Conservation (phyloP, 1,140 invertebrate genomes). For the Bombus picipes region DNA sequence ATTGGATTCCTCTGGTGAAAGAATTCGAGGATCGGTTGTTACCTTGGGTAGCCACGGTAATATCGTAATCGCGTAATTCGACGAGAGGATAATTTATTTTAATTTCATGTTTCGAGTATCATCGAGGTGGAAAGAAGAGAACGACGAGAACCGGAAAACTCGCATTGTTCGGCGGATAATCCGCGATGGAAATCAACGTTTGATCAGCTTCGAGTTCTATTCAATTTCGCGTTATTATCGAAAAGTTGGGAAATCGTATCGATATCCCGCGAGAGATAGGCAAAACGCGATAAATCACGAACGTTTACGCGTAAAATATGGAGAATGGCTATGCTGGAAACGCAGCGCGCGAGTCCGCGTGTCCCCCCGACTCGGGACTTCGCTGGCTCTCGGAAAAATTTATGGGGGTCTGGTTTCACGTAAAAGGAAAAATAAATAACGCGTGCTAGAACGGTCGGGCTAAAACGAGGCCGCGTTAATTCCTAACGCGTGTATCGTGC, state of each 20-base stretch:
- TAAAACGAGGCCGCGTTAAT: conserved; percentile 38
- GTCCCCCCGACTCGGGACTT: background rate
- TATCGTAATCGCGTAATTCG: background rate
- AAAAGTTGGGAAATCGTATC: conserved; percentile 26
- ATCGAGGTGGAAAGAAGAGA: background rate
- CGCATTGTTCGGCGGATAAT: background rate
- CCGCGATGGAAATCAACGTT: conserved; percentile 17
- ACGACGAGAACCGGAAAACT: background rate
- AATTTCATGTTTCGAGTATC: background rate
- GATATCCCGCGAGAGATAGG: background rate
- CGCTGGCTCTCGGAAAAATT: background rate
- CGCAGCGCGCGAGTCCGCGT: too few relatives aligned
- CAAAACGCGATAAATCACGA: conserved; percentile 33
- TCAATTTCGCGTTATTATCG: conserved; percentile 23
- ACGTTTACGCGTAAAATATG: conserved; percentile 31
- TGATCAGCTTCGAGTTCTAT: background rate
- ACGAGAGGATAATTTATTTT: conserved; percentile 3
- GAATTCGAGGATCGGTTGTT: background rate
- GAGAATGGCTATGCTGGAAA: background rate
- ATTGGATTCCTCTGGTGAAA: background rate
- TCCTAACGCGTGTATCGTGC: conserved; percentile 25
- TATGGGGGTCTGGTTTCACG: background rate
- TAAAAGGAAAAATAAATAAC: conserved; percentile 10
- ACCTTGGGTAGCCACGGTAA: background rate
- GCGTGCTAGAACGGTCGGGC: background rate